These are phyloP conservation scores for Cathartes aura DNA, from an alignment of 2,113 vertebrate species.

Conservation along the genomic window DNA sequence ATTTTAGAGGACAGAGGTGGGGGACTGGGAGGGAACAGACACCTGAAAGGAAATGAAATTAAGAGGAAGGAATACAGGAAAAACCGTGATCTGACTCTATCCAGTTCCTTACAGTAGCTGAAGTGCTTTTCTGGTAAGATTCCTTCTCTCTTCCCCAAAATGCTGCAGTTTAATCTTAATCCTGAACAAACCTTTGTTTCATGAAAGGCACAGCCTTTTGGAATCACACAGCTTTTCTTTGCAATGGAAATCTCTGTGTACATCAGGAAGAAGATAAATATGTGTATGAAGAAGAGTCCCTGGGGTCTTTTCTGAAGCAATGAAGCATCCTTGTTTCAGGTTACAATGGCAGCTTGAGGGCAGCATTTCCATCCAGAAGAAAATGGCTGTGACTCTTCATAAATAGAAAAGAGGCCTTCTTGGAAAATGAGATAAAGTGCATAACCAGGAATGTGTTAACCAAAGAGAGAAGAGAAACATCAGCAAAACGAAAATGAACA, in stretches of 20 bases:
- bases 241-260: conserved; percentile 30
- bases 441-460: conserved; percentile 51
- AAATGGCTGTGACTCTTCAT: conserved; percentile 66
- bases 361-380: conserved; percentile 74
- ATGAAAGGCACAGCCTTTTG: conserved; percentile 23
- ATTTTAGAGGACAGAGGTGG: not conserved
- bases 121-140: not conserved
- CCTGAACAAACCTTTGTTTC: not conserved
- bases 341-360: conserved; percentile 69
- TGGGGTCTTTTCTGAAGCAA: conserved; percentile 41
- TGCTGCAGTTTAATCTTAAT: conserved; percentile 1
- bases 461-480: conserved; percentile 23
- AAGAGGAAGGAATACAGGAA: not conserved
- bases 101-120: not conserved
- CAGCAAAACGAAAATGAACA: not conserved
- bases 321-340: conserved; percentile 67
- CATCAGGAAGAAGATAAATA: conserved; percentile 69
- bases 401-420: conserved; percentile 70
- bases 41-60: not conserved
- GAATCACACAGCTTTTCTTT: conserved; percentile 29
- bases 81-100: not conserved
- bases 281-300: conserved; percentile 55
- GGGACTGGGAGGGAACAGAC: not conserved
- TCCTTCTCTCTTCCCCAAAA: not conserved
- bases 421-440: conserved; percentile 60